Conservation (phyloP, 2,113 vertebrate species). For the Pavo muticus region DNA sequence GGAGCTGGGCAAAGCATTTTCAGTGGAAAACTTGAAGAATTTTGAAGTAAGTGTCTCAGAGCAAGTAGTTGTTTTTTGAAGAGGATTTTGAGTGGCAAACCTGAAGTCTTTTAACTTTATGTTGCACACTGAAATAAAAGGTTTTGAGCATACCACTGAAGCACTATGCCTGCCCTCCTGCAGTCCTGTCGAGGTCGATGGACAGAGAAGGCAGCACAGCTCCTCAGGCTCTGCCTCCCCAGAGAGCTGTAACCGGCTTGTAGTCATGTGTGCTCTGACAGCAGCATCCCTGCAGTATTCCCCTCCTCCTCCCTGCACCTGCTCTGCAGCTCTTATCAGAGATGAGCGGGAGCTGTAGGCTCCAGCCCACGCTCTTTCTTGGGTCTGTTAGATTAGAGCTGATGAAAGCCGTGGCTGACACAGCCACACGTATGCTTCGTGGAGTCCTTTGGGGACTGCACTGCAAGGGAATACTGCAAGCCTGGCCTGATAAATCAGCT, state of each 20-base stretch:
- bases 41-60: background rate
- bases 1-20: background rate
- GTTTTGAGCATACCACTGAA: background rate
- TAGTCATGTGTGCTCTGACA: background rate
- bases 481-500: conserved; percentile 18
- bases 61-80: background rate
- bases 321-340: background rate
- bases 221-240: background rate
- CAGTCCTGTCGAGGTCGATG: background rate
- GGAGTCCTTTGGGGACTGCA: background rate
- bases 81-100: background rate
- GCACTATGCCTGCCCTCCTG: background rate
- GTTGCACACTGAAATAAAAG: background rate
- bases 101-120: background rate
- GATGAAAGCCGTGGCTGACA: background rate
- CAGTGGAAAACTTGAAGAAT: background rate
- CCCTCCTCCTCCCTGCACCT: conserved; percentile 13
- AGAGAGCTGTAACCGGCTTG: background rate
- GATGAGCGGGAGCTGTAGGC: background rate
- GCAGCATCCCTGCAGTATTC: background rate
- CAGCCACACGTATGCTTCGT: background rate
- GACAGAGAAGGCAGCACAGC: background rate
- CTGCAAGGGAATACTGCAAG: background rate
- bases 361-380: conserved; percentile 5
- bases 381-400: background rate